Evolutionary conservation across 2,888 invertebrate genomes (phyloP).

Genomic region (Torymus texanus): DNA sequence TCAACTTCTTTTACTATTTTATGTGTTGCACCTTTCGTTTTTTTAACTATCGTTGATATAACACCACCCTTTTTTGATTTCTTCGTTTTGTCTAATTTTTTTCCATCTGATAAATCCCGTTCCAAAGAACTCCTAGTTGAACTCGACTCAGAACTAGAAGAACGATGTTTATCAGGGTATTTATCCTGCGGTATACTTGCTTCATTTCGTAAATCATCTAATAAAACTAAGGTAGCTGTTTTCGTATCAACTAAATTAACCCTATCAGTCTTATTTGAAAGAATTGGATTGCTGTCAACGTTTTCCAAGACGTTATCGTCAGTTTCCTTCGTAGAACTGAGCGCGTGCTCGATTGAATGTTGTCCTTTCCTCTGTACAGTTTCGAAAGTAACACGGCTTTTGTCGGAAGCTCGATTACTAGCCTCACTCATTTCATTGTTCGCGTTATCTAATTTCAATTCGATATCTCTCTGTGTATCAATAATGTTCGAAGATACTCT

Average conservation of each 20-base stretch:
- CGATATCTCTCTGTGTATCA: no score
- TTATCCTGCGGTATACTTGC: conserved; percentile 57
- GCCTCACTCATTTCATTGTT: no score
- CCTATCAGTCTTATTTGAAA: conserved; percentile 51
- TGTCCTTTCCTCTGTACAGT: no score
- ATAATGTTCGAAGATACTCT: background rate
- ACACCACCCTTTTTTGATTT: conserved; percentile 63
- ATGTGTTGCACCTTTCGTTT: conserved; percentile 47
- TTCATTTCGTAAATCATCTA: conserved; percentile 58
- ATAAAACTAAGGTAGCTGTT: conserved; percentile 34
- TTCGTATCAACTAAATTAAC: conserved; percentile 38
- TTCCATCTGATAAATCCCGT: conserved; percentile 57
- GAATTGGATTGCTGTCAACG: background rate
- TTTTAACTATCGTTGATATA: conserved; percentile 64
- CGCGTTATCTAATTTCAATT: no score
- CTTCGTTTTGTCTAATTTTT: conserved; percentile 57
- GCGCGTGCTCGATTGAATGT: no score
- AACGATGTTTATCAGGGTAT: conserved; percentile 12
- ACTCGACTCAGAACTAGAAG: conserved; percentile 52
- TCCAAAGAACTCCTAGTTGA: conserved; percentile 58
- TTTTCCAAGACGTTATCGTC: no score
- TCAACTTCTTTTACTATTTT: conserved; percentile 48
- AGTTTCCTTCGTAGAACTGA: no score
- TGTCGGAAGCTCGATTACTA: no score
- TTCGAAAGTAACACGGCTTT: no score